These are phyloP conservation scores for Drosophila miranda DNA, from an alignment of 1,140 invertebrate genomes.

Conservation along the genomic window DNA sequence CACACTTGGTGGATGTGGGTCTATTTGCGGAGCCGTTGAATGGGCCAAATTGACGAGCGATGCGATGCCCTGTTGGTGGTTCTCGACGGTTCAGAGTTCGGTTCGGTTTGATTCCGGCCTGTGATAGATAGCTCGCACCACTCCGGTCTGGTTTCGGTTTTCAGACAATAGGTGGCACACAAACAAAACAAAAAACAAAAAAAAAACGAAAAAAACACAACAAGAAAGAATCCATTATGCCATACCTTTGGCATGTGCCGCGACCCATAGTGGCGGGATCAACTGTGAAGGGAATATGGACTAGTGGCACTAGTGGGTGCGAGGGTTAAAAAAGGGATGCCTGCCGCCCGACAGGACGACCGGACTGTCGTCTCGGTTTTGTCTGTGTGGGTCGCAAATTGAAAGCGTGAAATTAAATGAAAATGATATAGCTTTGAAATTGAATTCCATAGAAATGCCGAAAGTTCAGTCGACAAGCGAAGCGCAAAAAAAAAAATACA, in stretches of 20 bases:
- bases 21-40: conserved; percentile 1
- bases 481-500: neutral
- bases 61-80: neutral
- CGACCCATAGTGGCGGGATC: conserved; percentile 31
- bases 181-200: neutral
- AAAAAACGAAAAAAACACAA: conserved; percentile 10
- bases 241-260: conserved; percentile 52
- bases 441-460: conserved; percentile 76
- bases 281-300: conserved; percentile 10
- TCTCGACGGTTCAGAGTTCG: conserved; percentile 7
- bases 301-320: neutral
- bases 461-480: conserved; percentile 46
- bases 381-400: conserved; percentile 58
- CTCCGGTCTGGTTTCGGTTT: conserved; percentile 31
- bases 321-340: conserved; percentile 38
- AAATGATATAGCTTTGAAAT: conserved; percentile 79
- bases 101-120: too few relatives aligned
- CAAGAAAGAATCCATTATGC: conserved; percentile 59
- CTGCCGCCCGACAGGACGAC: conserved; percentile 9
- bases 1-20: conserved; percentile 13
- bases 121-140: neutral
- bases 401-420: conserved; percentile 78
- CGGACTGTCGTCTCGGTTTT: conserved; percentile 19
- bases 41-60: conserved; percentile 46
- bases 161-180: conserved; percentile 59